Evolutionary conservation across 2,888 invertebrate species (phyloP).

Genomic region (Encarsia formosa): DNA sequence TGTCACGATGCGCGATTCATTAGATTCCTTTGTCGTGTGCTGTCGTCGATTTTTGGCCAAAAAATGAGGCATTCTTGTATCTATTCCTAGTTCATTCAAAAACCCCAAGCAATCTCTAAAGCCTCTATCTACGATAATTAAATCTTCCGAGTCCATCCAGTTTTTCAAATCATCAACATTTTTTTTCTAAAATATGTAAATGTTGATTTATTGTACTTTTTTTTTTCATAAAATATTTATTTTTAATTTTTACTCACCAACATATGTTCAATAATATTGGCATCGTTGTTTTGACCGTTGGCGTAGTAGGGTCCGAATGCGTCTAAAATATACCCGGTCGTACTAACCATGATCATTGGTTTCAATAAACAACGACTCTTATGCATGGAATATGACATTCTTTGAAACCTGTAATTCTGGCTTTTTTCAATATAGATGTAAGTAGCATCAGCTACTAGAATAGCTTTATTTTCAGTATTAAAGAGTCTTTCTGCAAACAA

Average conservation of each 20-base stretch:
- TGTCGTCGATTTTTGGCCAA: constrained; percentile 1
- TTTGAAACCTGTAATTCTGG: constrained; percentile 4
- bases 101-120: not conserved
- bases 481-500: not conserved
- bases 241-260: not conserved
- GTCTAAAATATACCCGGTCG: constrained; percentile 12
- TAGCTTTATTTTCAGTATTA: not conserved
- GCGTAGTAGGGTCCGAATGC: constrained; percentile 7
- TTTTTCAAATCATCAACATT: too few species aligned
- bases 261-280: constrained; percentile 3
- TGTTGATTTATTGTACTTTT: too few species aligned
- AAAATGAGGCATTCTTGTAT: not conserved
- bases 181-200: too few species aligned
- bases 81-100: not conserved
- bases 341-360: constrained; percentile 8
- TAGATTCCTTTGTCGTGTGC: constrained; percentile 1
- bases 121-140: constrained; percentile 6
- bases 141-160: not conserved
- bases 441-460: not conserved
- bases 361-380: constrained; percentile 5
- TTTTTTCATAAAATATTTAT: not conserved
- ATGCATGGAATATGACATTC: constrained; percentile 3
- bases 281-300: too few species aligned
- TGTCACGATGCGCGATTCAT: constrained; percentile 11
- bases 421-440: constrained; percentile 12